Conservation (phyloP, 1,140 invertebrate species). For the Metaphire vulgaris region DNA sequence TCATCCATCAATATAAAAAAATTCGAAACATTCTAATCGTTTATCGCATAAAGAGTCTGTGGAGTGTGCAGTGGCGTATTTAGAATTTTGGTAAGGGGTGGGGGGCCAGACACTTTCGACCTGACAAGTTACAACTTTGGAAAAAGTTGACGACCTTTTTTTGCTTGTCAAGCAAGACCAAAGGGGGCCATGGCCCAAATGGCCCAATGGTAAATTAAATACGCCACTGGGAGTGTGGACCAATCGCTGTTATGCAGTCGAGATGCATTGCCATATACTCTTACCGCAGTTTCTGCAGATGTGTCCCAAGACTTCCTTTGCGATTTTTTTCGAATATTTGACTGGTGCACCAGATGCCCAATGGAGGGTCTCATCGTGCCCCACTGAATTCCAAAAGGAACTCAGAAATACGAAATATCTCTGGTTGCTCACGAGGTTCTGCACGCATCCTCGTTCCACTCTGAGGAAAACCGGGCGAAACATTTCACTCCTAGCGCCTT, state of each 20-base stretch:
- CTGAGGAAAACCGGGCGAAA: neutral
- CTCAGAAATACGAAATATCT: neutral
- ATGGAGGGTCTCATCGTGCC: neutral
- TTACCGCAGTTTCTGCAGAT: neutral
- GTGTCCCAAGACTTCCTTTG: neutral
- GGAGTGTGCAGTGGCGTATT: no score
- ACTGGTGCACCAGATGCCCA: neutral
- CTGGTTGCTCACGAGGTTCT: neutral
- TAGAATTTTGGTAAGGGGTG: no score
- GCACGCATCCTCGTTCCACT: neutral
- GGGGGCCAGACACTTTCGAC: no score
- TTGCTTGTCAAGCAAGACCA: no score
- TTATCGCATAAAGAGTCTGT: no score
- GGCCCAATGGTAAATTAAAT: neutral
- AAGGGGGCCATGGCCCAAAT: no score
- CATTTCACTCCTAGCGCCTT: neutral
- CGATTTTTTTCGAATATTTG: neutral
- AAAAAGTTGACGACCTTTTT: neutral
- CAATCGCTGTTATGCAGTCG: neutral
- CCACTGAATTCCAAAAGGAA: neutral
- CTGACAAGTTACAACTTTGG: neutral
- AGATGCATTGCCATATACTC: neutral
- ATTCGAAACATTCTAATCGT: no score
- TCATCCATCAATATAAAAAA: no score
- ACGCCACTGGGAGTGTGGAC: neutral